These are phyloP conservation scores for Phytoseiulus persimilis DNA, from an alignment of 2,888 invertebrate species.

Conservation along the genomic window DNA sequence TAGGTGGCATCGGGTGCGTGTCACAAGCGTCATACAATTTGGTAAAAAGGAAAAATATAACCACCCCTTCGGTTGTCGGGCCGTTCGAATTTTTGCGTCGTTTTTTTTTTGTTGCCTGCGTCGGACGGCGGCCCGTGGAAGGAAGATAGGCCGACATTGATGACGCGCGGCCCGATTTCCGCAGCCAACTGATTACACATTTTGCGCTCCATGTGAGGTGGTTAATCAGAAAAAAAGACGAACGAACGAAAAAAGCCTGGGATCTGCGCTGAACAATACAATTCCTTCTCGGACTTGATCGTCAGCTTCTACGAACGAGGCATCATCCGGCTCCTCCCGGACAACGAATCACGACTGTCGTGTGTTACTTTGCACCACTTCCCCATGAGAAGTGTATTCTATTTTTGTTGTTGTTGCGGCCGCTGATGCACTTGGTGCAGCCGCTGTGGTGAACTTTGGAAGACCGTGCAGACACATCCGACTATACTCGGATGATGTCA, in stretches of 20 bases:
- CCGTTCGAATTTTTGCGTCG: neutral
- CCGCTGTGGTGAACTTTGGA: too few species aligned
- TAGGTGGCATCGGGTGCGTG: neutral
- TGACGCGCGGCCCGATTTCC: neutral
- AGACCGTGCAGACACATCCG: too few species aligned
- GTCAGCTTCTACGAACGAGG: constrained; percentile 5
- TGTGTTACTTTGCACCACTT: neutral
- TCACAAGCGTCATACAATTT: neutral
- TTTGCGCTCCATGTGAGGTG: neutral
- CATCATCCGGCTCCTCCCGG: neutral
- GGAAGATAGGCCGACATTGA: neutral
- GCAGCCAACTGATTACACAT: neutral
- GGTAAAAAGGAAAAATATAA: neutral
- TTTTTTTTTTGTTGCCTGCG: neutral
- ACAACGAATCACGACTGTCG: neutral
- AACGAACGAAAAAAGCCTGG: neutral
- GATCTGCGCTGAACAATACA: neutral
- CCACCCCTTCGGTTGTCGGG: neutral
- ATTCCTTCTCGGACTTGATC: neutral
- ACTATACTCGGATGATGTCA: too few species aligned
- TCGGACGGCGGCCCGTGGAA: too few species aligned
- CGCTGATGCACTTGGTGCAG: neutral
- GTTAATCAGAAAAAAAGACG: neutral
- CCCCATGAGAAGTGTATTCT: neutral
- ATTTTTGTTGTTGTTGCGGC: neutral